Evolutionary conservation across 2,797 vertebrate species (phyloP).

Genomic region (Coranthus polyacanthus): DNA sequence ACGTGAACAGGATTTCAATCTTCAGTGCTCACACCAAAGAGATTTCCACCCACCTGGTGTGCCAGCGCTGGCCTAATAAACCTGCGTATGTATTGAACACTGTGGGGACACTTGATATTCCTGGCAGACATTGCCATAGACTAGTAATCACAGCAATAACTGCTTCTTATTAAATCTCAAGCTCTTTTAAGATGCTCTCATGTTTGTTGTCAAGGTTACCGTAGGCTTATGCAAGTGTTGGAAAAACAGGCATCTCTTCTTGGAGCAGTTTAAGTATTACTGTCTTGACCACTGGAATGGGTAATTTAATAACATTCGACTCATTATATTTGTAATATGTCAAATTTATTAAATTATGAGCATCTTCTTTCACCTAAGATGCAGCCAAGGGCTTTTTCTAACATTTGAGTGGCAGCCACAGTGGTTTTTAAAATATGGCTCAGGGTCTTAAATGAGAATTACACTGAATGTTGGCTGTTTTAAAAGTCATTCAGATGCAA

Average conservation of each 20-base stretch:
- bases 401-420: slow-evolving; percentile 17
- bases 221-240: slow-evolving; percentile 29
- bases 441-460: slow-evolving; percentile 29
- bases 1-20: slow-evolving; percentile 69
- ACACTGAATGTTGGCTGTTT: slow-evolving; percentile 1
- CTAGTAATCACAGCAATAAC: slow-evolving; percentile 62
- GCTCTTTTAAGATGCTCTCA: slow-evolving; percentile 38
- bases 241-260: slow-evolving; percentile 26
- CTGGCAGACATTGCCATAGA: slow-evolving; percentile 53
- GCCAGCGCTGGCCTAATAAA: slow-evolving; percentile 62
- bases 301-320: slow-evolving; percentile 23
- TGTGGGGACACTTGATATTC: slow-evolving; percentile 66
- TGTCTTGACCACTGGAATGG: neutral
- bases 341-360: slow-evolving; percentile 2
- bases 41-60: slow-evolving; percentile 66
- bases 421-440: neutral
- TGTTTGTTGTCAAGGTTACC: slow-evolving; percentile 73
- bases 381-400: slow-evolving; percentile 2
- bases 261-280: neutral
- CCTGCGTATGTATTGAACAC: slow-evolving; percentile 67
- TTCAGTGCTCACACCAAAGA: slow-evolving; percentile 52
- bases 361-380: neutral
- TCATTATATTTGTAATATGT: neutral
- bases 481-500: slow-evolving; percentile 29
- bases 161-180: slow-evolving; percentile 59